Conservation (phyloP, 1,140 invertebrate species). For the Drosophila sp. region DNA sequence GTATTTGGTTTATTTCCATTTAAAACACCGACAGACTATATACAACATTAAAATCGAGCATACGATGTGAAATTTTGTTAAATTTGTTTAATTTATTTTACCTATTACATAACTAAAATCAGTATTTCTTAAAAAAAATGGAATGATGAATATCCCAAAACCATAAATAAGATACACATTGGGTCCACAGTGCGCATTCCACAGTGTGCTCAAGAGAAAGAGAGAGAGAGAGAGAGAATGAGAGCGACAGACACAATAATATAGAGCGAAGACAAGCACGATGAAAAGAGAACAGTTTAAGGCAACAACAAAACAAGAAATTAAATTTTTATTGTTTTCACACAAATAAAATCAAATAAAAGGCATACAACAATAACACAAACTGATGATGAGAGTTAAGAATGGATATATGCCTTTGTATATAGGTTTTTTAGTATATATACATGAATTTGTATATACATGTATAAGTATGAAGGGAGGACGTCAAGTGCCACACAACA, state of each 20-base stretch:
- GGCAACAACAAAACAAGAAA: conserved; percentile 80
- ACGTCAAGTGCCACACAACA: conserved; percentile 65
- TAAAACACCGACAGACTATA: too few species aligned
- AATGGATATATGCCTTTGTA: conserved; percentile 24
- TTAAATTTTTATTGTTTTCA: conserved; percentile 85
- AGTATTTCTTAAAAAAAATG: not conserved
- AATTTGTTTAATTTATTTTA: not conserved
- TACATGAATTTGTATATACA: conserved; percentile 13
- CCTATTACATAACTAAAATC: too few species aligned
- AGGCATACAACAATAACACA: conserved; percentile 75
- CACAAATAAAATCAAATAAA: conserved; percentile 84
- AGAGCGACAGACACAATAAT: conserved; percentile 17
- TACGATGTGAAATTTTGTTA: too few species aligned
- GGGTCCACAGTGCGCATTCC: conserved; percentile 32
- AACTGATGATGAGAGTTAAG: conserved; percentile 16
- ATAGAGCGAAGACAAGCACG: conserved; percentile 38
- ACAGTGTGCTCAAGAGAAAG: conserved; percentile 7
- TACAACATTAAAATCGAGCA: too few species aligned
- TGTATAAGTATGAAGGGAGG: conserved; percentile 45
- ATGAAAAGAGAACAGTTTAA: conserved; percentile 60
- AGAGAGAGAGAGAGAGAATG: not conserved
- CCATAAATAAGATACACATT: not conserved
- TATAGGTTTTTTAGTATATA: conserved; percentile 4
- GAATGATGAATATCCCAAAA: conserved; percentile 7
- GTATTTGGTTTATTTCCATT: too few species aligned